phyloP scores from a whole-genome alignment of 2,797 vertebrate genomes.

The Periophthalmus magnuspinnatus region DNA sequence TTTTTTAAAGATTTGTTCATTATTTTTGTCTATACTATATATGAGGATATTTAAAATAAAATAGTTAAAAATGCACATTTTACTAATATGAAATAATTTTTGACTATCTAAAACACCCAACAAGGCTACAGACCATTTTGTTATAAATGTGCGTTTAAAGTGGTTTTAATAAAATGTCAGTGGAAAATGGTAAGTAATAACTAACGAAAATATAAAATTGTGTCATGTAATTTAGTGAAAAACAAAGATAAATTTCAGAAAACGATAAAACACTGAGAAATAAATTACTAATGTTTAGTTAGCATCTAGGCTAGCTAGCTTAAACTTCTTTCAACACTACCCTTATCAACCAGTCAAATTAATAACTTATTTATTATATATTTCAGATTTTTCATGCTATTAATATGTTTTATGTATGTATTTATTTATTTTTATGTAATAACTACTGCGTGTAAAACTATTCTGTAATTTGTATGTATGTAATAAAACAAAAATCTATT shows the following conservation, averaged over 20 bases:
- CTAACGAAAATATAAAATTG: background rate
- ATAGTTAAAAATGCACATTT: background rate
- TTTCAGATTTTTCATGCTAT: no score
- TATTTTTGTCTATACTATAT: no score
- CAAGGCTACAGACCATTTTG: no score
- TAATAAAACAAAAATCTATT: no score
- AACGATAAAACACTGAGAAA: background rate
- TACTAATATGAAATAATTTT: background rate
- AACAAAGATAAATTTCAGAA: no score
- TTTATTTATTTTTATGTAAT: background rate
- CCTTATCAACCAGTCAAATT: no score
- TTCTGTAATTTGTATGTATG: no score
- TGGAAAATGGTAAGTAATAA: conserved; percentile 4
- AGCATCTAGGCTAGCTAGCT: background rate
- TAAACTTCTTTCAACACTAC: background rate
- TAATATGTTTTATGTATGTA: background rate
- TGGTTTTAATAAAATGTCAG: background rate
- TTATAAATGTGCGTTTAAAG: no score
- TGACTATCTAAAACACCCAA: no score
- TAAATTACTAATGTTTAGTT: background rate
- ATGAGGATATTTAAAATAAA: background rate
- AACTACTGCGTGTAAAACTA: background rate
- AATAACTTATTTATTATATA: no score
- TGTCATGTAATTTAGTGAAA: no score
- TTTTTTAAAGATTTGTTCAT: no score